Percentiles rank a stretch among this genome's conserved stretches.
Evolutionary conservation across 1,140 invertebrate species (phyloP).

Genomic region (Drosophila burlai): DNA sequence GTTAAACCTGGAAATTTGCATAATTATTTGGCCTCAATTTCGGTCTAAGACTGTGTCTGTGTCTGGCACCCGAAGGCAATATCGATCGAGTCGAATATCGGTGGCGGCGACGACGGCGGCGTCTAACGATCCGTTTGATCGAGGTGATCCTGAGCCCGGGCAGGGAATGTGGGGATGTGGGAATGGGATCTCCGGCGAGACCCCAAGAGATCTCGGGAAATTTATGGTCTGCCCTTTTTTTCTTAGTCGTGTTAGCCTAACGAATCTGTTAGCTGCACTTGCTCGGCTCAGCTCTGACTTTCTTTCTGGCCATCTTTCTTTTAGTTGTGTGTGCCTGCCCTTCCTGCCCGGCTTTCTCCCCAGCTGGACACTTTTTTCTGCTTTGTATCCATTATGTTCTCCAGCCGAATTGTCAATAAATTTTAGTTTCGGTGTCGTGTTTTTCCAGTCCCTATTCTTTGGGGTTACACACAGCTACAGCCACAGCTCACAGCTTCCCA

Average conservation of each 20-base stretch:
- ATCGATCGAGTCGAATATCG: constrained; percentile 36
- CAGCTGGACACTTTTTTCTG: constrained; percentile 75
- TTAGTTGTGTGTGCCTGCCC: constrained; percentile 8
- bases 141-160: constrained; percentile 24
- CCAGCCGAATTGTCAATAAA: constrained; percentile 70
- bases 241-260: constrained; percentile 40
- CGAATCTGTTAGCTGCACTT: constrained; percentile 50
- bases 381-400: constrained; percentile 39
- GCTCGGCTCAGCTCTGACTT: constrained; percentile 24
- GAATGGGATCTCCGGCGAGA: constrained; percentile 4
- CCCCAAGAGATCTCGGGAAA: constrained; percentile 45
- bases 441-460: constrained; percentile 34
- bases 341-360: constrained; percentile 53
- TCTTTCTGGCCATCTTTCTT: constrained; percentile 46
- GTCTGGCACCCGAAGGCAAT: constrained; percentile 61
- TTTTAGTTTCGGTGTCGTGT: constrained; percentile 65
- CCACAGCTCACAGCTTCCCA: constrained; percentile 34
- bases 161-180: constrained; percentile 11
- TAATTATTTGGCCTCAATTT: constrained; percentile 72
- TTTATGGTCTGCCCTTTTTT: constrained; percentile 67
- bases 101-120: constrained; percentile 55
- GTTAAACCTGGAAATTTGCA: constrained; percentile 67
- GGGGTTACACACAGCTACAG: constrained; percentile 17
- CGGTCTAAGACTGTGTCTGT: constrained; percentile 46
- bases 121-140: constrained; percentile 80